Evolutionary conservation across 2,113 vertebrate species (phyloP).

Genomic region (Leptosomus discolor): DNA sequence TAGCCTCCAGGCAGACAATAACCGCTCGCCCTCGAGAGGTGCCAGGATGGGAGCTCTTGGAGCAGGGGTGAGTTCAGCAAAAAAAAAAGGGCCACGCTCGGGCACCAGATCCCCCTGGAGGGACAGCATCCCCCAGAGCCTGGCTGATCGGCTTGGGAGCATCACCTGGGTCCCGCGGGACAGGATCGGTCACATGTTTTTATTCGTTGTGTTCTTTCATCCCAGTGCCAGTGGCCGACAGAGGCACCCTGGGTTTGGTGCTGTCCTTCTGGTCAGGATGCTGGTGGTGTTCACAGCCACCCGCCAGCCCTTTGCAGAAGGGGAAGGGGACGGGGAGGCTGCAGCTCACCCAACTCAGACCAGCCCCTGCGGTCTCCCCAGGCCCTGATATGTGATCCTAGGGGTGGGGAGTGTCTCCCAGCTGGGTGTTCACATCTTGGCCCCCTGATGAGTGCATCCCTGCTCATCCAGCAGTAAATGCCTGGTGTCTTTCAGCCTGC

Average conservation of each 20-base stretch:
- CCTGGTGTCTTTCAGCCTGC: background rate
- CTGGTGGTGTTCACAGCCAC: background rate
- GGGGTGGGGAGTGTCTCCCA: background rate
- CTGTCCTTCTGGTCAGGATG: background rate
- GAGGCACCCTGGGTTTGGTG: background rate
- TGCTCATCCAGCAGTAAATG: background rate
- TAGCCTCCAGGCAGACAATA: background rate
- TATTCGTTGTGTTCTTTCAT: background rate
- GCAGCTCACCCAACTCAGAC: background rate
- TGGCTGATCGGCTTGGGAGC: background rate
- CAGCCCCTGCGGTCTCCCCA: fast-evolving
- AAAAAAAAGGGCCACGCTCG: background rate
- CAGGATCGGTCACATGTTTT: fast-evolving
- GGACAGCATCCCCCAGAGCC: background rate
- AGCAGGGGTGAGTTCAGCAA: background rate
- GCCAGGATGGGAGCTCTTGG: background rate
- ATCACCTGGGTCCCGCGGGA: background rate
- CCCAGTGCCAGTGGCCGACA: background rate
- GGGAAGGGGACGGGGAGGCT: background rate
- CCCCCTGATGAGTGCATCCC: too few relatives aligned
- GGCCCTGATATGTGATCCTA: too few relatives aligned
- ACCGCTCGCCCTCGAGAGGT: background rate
- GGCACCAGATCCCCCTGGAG: background rate
- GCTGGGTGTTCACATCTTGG: background rate
- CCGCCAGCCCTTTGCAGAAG: background rate